Base-by-base conservation (phyloP, 2,888 invertebrate species). In the Erebia epiphron region DNA sequence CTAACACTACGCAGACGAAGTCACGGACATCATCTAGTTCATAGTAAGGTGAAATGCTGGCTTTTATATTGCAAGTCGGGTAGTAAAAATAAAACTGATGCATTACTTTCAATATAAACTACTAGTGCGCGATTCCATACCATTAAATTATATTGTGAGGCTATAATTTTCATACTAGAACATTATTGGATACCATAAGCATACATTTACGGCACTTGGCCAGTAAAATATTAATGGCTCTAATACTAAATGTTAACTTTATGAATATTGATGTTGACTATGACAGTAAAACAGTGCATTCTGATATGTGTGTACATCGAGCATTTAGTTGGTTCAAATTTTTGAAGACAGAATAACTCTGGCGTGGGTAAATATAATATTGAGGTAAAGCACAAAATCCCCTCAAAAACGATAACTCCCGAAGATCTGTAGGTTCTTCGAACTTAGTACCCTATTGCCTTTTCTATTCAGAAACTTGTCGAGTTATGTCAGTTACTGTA, bases 111-210 rank as follows among this genome's bases (percentile, higher is more conserved):
- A 0, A 49, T 21, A 14, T 62, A 21, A 49, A 43, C 43, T 43
- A 43, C 61, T 46, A 62, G 49, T 41, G 60, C 16, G 9, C 16
- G 41, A 41, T 49, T 13, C 13, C 4, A 21, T 18, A 43, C 10
- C 46, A 49, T 49, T 62, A 49, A 64, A 41, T 35, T 35, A 50
- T 52, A 10, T 8, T 16, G 54, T 54, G 35, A 52, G 4, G 14
- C 52, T 52, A 52, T 54, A 64, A 64, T 64, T 64, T 64, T 35
- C 64, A 54, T 64, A 64, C 63, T 63, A 9, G 14, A 50, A 21
- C 63, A 52, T 52, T 63, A 64, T 35, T 64, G 64, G 64, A 62
- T 21, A 49, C 62, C 16, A 54, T 64, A 52, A 41, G 21, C 49
- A 62, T n/a, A 21, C 21, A 54, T 64, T 64, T 54, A 64, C 52